Conservation (phyloP, 1,140 invertebrate species). For the Cotesia typhae region DNA sequence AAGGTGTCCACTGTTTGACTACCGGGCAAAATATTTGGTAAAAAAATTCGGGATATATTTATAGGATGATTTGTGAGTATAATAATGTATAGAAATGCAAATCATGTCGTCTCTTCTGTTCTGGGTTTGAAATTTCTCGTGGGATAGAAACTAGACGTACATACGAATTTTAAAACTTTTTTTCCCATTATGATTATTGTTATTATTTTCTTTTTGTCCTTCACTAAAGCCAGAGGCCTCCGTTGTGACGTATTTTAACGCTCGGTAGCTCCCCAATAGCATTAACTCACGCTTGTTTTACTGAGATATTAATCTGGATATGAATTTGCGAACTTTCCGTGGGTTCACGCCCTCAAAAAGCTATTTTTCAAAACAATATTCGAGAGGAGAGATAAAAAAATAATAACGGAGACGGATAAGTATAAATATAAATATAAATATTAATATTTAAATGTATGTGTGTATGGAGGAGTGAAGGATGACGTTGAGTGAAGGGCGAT, state of each 20-base stretch:
- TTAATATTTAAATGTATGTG: no score
- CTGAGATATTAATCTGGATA: background rate
- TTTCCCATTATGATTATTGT: background rate
- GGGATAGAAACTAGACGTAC: background rate
- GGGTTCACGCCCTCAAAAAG: background rate
- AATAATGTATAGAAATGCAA: conserved; percentile 17
- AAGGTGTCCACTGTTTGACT: background rate
- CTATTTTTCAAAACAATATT: no score
- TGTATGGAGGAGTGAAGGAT: no score
- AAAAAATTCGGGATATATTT: background rate
- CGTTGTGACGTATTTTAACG: conserved; percentile 12
- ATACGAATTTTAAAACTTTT: background rate
- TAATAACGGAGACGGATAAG: no score
- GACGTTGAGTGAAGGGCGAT: background rate
- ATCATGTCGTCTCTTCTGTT: conserved; percentile 14
- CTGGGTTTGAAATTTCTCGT: conserved; percentile 12
- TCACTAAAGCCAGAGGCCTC: background rate
- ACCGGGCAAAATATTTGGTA: no score
- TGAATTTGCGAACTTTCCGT: background rate
- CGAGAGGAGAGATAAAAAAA: no score
- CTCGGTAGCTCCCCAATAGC: conserved; percentile 11
- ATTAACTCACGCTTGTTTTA: conserved; percentile 4
- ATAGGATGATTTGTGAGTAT: conserved; percentile 4
- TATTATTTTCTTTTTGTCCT: conserved; percentile 3
- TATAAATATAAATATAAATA: no score